Evolutionary conservation across 2,797 vertebrate genomes (phyloP).

Genomic region (Parauchenoglanis ngamensis): DNA sequence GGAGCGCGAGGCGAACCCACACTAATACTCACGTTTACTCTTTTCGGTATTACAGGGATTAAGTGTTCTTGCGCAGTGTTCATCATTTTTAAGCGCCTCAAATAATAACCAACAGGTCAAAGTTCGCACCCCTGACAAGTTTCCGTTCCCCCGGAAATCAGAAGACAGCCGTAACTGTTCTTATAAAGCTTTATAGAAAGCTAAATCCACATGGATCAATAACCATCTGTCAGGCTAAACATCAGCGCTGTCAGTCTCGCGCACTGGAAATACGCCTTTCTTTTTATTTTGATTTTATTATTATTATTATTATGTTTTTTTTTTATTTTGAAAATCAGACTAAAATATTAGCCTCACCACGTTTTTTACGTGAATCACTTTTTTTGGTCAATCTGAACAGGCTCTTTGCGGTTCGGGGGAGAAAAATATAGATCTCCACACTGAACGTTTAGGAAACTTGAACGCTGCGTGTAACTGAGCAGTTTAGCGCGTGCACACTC

Average conservation of each 20-base stretch:
- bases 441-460: slow-evolving; percentile 7
- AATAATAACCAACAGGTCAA: slow-evolving; percentile 19
- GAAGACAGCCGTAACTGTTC: neutral
- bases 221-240: slow-evolving; percentile 18
- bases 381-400: neutral
- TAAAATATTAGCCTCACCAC: neutral
- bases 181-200: slow-evolving; percentile 7
- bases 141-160: slow-evolving; percentile 15
- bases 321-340: neutral
- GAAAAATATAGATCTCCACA: neutral
- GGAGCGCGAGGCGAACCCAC: slow-evolving; percentile 7
- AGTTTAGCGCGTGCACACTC: neutral
- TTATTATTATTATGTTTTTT: no score
- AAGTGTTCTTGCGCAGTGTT: neutral
- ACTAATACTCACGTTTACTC: neutral
- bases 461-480: neutral
- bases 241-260: slow-evolving; percentile 18
- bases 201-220: slow-evolving; percentile 26
- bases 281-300: neutral
- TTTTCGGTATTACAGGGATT: neutral
- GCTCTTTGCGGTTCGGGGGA: neutral
- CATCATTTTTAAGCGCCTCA: neutral
- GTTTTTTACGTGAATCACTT: neutral
- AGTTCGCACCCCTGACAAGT: neutral
- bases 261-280: neutral